Evolutionary conservation across 2,888 invertebrate genomes (phyloP).

Genomic region (Nomada ferruginata): DNA sequence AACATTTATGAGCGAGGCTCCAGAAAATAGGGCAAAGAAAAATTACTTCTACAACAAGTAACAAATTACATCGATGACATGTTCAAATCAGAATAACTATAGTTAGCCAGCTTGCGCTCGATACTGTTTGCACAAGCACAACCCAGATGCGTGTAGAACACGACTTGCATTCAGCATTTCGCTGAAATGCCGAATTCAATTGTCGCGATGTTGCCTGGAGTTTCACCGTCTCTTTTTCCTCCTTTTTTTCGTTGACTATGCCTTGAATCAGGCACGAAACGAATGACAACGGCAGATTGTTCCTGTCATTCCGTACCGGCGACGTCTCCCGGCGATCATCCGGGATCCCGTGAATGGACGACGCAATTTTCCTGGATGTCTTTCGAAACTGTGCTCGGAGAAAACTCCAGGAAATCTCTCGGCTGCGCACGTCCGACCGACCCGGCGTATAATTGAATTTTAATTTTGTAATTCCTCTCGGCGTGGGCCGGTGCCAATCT

Average conservation of each 20-base stretch:
- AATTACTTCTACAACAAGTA: too few relatives aligned
- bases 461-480: conserved; percentile 76
- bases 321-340: conserved; percentile 70
- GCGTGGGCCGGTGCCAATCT: conserved; percentile 66
- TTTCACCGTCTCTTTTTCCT: conserved; percentile 10
- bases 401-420: conserved; percentile 68
- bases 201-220: conserved; percentile 19
- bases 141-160: too few relatives aligned
- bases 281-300: conserved; percentile 77
- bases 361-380: conserved; percentile 73
- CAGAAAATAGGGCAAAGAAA: too few relatives aligned
- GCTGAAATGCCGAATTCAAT: background rate
- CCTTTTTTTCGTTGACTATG: conserved; percentile 39
- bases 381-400: conserved; percentile 65
- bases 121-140: too few relatives aligned
- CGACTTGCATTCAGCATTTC: too few relatives aligned
- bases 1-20: too few relatives aligned
- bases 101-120: too few relatives aligned
- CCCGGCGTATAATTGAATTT: conserved; percentile 77
- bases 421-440: conserved; percentile 61
- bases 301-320: conserved; percentile 71
- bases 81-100: too few relatives aligned
- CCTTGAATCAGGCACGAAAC: conserved; percentile 68
- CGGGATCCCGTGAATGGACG: conserved; percentile 69
- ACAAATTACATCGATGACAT: too few relatives aligned